Evolutionary conservation across 1,140 invertebrate species (phyloP), one percentile per base, ranked within the genome.

Genomic region (Pogonomyrmex californicus): DNA sequence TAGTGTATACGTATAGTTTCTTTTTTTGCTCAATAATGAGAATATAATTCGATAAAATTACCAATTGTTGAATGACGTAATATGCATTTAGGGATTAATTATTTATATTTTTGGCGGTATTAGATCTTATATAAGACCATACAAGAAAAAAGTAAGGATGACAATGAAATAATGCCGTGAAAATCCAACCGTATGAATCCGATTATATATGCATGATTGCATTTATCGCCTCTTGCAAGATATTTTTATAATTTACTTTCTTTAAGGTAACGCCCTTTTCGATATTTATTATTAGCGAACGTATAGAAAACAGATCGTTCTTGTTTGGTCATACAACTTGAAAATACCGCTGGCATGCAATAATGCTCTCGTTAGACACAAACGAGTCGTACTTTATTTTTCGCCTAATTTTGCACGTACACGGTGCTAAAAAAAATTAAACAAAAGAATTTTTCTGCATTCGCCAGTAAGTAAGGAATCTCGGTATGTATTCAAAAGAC

Each of bases 401-500:
- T 36, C 41, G 51, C 51, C 17, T 73, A 60, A 73, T 68, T 62
- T 83, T 75, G 79, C 68, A 73, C 63, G 47, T 79, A 68, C 30
- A 44, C 49, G 44, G 49, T 60, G 44, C 54, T 1, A 7, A 23
- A 49, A 73, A 75, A 71, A 78, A 17, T 30, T 2, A 36, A 17
- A 73, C 51, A 54, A 14, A 62, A 33, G n/a, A 44, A 76, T 38
- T 38, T 23, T 58, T 83, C 33, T 73, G 54, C 66, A 60, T 23
- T 62, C 30, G 41, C 51, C 54, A 23, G 23, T 23, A 60, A 83
- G 17, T 75, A 70, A 83, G 79, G 79, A 83, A 83, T 60, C 3
- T 49, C 68, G 79, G 79, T 83, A 73, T 30, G 79, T 83, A 83
- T 83, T 58, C 75, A 36, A 23, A 73, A 83, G 71, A 81, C 14